These are phyloP conservation scores for Tuberolachnus salignus DNA, from an alignment of 2,888 invertebrate species.

Conservation along the genomic window DNA sequence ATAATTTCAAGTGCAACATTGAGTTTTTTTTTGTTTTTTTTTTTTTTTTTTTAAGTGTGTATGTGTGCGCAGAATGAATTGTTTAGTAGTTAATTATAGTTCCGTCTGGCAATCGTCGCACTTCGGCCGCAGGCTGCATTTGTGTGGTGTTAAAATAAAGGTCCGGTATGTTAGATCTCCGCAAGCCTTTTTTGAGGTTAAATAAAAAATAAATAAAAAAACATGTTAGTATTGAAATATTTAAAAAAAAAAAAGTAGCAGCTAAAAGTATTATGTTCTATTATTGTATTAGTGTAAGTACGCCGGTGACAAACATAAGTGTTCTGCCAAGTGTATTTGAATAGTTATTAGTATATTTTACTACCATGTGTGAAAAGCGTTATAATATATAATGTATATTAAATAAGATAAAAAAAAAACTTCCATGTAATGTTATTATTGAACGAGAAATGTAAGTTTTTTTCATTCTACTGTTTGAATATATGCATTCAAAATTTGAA, in stretches of 20 bases:
- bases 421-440: conserved; percentile 23
- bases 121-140: conserved; percentile 55
- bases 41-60: conserved; percentile 51
- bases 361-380: conserved; percentile 53
- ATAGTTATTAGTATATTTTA: conserved; percentile 54
- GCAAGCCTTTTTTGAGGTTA: conserved; percentile 57
- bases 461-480: conserved; percentile 31
- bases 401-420: conserved; percentile 51
- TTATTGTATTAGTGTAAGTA: conserved; percentile 56
- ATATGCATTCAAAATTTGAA: conserved; percentile 29
- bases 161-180: conserved; percentile 57
- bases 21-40: no score
- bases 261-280: conserved; percentile 55
- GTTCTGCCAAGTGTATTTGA: conserved; percentile 36
- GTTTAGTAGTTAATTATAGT: conserved; percentile 55
- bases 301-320: conserved; percentile 51
- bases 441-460: conserved; percentile 41
- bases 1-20: conserved; percentile 54
- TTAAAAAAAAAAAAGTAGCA: conserved; percentile 50
- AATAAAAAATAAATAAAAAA: conserved; percentile 57
- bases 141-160: conserved; percentile 56
- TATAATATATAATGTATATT: conserved; percentile 21
- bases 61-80: conserved; percentile 54
- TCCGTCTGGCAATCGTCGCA: conserved; percentile 54
- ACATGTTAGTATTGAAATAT: conserved; percentile 57